Percentiles rank a stretch among this genome's conserved stretches.
Conservation (phyloP, 2,113 vertebrate species). For the Oncorhynchus kisutch region DNA sequence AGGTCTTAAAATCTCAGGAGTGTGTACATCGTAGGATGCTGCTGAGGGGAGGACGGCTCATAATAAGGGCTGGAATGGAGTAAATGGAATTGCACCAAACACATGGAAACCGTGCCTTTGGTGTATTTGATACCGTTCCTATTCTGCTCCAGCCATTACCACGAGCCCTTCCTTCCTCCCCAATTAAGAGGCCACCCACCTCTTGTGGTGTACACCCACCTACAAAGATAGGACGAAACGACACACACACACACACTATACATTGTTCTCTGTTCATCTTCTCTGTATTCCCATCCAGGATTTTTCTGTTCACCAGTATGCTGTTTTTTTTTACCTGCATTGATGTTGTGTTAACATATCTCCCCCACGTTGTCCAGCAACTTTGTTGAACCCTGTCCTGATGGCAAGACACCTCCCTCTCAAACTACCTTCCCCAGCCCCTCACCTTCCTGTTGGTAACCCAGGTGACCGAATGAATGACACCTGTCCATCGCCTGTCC, state of each 20-base stretch:
- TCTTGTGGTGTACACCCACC: neutral
- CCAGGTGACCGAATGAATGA: constrained; percentile 4
- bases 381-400: neutral
- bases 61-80: too few relatives aligned
- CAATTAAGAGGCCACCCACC: too few relatives aligned
- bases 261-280: neutral
- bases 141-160: too few relatives aligned
- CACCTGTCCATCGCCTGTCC: constrained; percentile 13
- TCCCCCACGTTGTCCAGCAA: constrained; percentile 1
- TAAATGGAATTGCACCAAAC: too few relatives aligned
- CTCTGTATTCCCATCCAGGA: neutral
- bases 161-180: too few relatives aligned
- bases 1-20: neutral
- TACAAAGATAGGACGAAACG: neutral
- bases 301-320: neutral
- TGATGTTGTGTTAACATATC: constrained; percentile 10
- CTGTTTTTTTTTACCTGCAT: neutral
- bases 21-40: too few relatives aligned
- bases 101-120: too few relatives aligned
- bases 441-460: constrained; percentile 17
- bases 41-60: too few relatives aligned
- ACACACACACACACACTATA: neutral
- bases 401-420: constrained; percentile 4
- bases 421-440: neutral
- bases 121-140: too few relatives aligned